Percentiles rank a stretch among this genome's conserved stretches.
phyloP scores from a whole-genome alignment of 2,888 invertebrate genomes.

The Drosophila falleni region DNA sequence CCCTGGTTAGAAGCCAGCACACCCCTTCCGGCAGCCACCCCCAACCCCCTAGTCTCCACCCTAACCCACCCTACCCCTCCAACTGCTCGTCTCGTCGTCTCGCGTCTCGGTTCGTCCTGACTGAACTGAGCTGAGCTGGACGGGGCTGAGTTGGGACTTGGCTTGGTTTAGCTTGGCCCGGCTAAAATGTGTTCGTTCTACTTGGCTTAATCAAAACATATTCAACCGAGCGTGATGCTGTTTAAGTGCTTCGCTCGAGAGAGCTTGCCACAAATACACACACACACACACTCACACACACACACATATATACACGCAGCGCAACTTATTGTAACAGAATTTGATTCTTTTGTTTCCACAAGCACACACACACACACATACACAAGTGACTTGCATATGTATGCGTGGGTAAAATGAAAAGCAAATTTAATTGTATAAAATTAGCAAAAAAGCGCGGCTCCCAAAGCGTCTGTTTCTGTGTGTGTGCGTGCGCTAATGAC shows the following conservation, averaged over 20 bases:
- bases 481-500: conserved; percentile 63
- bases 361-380: conserved; percentile 27
- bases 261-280: conserved; percentile 72
- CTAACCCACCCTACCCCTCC: not conserved
- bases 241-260: conserved; percentile 78
- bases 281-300: conserved; percentile 49
- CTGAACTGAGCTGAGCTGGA: conserved; percentile 5
- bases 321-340: conserved; percentile 76
- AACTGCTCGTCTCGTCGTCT: conserved; percentile 10
- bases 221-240: conserved; percentile 78
- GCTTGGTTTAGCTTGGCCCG: conserved; percentile 34
- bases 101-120: conserved; percentile 11
- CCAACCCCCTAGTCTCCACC: not conserved
- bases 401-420: conserved; percentile 52
- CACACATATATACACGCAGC: conserved; percentile 55
- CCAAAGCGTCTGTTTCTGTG: conserved; percentile 19
- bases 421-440: conserved; percentile 75
- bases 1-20: conserved; percentile 8
- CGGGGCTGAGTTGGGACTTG: conserved; percentile 7
- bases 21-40: not conserved
- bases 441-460: conserved; percentile 59
- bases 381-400: conserved; percentile 12
- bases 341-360: conserved; percentile 71
- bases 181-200: conserved; percentile 77
- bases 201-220: conserved; percentile 80